Base-by-base conservation (phyloP, 1,140 invertebrate genomes). In the Magallana ariakensis region DNA sequence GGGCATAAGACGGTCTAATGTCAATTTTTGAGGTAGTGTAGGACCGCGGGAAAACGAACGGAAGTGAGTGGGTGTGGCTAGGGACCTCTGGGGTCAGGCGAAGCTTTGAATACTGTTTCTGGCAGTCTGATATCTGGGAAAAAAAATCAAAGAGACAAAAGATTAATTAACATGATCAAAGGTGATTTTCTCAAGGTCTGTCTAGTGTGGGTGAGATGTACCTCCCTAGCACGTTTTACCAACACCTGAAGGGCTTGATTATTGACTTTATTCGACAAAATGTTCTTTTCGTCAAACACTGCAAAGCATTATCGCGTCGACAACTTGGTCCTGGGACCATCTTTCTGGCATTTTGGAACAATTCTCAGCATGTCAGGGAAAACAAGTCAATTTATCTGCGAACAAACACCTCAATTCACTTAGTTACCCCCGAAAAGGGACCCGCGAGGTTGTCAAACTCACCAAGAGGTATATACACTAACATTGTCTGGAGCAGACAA, bases 61-160 rank as follows among this genome's bases (percentile, higher is more conserved):
- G 82, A n/a, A 56, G 26, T 6, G 55, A 5, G n/a, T 55, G 58
- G 5, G 82, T 11, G 55, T 56, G 22, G 15, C 26, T 83, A 0
- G 55, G 22, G 0, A 83, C 82, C 6, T 83, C 82, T 13, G 82
- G 82, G 57, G 82, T 58, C 82, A 83, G 22, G 10, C 82, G 82
- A 19, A 83, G 82, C 56, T 83, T 83, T 33, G 57, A 60, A 26
- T 57, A 83, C 55, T 83, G 54, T 56, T 83, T 57, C 54, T 83
- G 54, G 55, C 82, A 83, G 6, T 83, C 82, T 19, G 54, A 22
- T 83, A 83, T 83, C 82, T 83, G 26, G 0, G 22, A 83, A 57
- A 83, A 56, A 83, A 26, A 60, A 56, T 57, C 53, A 19, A 19
- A 13, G 58, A 26, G 54, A 54, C 19, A 81, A 11, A 22, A 70